A percentile compares a stretch with the other conserved stretches of the same genome.
These are phyloP conservation scores for Cylloceria caligata DNA, from an alignment of 2,888 invertebrate genomes.

Conservation along the genomic window DNA sequence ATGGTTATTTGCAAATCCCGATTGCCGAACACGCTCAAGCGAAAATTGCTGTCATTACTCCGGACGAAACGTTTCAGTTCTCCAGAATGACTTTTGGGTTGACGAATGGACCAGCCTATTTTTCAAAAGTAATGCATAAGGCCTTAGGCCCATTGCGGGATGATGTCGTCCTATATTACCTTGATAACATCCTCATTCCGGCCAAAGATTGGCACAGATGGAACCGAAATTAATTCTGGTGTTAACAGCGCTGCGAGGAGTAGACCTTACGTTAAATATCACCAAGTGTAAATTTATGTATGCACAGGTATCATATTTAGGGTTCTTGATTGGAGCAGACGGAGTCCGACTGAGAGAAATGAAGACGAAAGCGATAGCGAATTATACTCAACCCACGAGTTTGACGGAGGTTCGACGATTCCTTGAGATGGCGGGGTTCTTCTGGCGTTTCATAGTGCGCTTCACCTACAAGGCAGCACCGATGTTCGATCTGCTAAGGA, in stretches of 20 bases:
- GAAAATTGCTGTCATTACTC: slow-evolving; percentile 65
- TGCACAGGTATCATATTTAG: slow-evolving; percentile 70
- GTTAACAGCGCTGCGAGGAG: no score
- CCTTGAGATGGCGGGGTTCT: no score
- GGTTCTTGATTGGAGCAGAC: slow-evolving; percentile 40
- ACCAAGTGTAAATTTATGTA: not conserved
- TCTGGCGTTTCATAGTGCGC: slow-evolving; percentile 41
- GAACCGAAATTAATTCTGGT: no score
- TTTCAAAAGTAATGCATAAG: no score
- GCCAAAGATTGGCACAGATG: no score
- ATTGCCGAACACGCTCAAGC: slow-evolving; percentile 37
- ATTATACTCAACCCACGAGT: slow-evolving; percentile 58
- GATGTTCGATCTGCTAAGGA: no score
- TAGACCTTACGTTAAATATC: not conserved
- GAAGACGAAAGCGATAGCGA: slow-evolving; percentile 69
- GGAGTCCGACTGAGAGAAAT: slow-evolving; percentile 50
- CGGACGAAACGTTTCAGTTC: slow-evolving; percentile 53
- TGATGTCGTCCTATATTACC: no score
- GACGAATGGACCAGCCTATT: no score
- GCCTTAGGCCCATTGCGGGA: no score
- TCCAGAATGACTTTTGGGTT: no score
- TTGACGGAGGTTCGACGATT: not conserved
- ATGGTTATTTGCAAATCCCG: slow-evolving; percentile 50
- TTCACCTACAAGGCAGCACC: slow-evolving; percentile 30
- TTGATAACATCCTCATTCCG: no score